Evolutionary conservation across 2,888 invertebrate genomes (phyloP).

Genomic region (Conistra vaccinii): DNA sequence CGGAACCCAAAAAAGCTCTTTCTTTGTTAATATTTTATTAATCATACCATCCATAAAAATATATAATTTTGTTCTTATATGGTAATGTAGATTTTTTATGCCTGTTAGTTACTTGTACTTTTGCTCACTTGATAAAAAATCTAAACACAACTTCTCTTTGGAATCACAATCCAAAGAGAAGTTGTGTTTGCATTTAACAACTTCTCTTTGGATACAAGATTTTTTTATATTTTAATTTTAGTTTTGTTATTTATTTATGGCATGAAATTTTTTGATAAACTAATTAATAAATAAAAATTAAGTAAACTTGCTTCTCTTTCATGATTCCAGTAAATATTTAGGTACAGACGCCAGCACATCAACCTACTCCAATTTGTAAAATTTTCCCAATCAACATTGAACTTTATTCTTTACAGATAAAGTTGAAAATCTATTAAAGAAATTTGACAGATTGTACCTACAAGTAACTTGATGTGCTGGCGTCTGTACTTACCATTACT

Average conservation of each 20-base stretch:
- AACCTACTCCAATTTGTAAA: too few relatives aligned
- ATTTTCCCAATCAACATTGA: too few relatives aligned
- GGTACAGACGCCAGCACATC: too few relatives aligned
- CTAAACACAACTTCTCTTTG: not conserved
- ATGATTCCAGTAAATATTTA: not conserved
- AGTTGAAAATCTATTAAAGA: too few relatives aligned
- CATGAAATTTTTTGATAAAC: not conserved
- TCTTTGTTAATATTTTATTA: not conserved
- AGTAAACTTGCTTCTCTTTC: not conserved
- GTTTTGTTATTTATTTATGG: not conserved
- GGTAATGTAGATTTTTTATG: not conserved
- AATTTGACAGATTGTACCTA: too few relatives aligned
- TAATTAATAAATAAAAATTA: slow-evolving; percentile 2
- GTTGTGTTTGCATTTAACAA: too few relatives aligned
- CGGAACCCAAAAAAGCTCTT: too few relatives aligned
- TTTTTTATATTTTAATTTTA: slow-evolving; percentile 6
- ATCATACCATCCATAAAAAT: not conserved
- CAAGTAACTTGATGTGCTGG: too few relatives aligned
- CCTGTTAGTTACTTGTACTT: not conserved
- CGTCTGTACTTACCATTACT: too few relatives aligned
- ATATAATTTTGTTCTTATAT: not conserved
- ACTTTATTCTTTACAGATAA: too few relatives aligned
- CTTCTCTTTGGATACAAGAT: not conserved
- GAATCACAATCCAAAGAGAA: too few relatives aligned
- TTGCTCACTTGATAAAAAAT: not conserved